A percentile compares a stretch with the other conserved stretches of the same genome.
Conservation (phyloP, 1,140 invertebrate species). For the Drosophila watanabei region DNA sequence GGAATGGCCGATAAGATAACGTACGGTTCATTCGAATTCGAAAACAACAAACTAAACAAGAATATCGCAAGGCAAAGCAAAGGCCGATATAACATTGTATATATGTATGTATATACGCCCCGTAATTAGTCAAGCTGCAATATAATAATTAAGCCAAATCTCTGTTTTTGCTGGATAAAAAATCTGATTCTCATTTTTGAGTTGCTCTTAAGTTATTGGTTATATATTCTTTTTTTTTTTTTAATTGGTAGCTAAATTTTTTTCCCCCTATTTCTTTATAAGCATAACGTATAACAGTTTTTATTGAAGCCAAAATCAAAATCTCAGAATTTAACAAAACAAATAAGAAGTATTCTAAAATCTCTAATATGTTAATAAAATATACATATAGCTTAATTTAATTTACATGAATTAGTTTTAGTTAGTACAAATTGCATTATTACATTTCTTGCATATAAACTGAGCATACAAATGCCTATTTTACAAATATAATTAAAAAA, state of each 20-base stretch:
- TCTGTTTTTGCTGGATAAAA: background rate
- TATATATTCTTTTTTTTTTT: too few relatives aligned
- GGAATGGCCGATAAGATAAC: constrained; percentile 76
- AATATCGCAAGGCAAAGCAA: constrained; percentile 9
- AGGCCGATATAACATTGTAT: constrained; percentile 1
- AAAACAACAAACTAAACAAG: constrained; percentile 41
- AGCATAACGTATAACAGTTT: background rate
- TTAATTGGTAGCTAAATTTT: background rate
- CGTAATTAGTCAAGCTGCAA: background rate
- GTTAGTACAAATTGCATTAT: background rate
- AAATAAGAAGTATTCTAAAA: background rate
- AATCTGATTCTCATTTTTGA: background rate
- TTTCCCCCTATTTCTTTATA: too few relatives aligned
- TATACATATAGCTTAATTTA: background rate
- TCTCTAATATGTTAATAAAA: background rate
- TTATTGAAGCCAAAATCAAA: background rate
- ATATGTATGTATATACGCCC: constrained; percentile 2
- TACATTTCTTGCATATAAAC: background rate
- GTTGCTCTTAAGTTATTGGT: background rate
- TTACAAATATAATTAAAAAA: background rate
- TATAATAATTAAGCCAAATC: background rate
- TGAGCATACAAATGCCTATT: too few relatives aligned
- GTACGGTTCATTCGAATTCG: constrained; percentile 37
- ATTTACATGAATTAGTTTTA: background rate
- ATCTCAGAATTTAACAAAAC: background rate